phyloP scores from a whole-genome alignment of 2,113 vertebrate genomes.

The Asarcornis scutulata region DNA sequence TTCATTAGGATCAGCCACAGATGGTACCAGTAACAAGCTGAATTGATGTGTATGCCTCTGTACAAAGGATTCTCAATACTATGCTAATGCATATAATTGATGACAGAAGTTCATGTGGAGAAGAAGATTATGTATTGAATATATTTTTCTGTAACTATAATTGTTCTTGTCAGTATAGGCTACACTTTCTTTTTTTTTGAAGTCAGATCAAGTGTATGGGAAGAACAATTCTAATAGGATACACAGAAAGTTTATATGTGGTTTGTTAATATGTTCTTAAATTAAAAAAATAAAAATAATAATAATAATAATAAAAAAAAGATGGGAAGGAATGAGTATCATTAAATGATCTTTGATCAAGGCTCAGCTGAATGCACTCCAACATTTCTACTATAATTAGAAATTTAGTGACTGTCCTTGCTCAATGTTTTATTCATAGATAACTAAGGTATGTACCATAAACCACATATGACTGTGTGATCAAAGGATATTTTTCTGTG shows the following conservation, averaged over 20 bases:
- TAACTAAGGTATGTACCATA: conserved; percentile 46
- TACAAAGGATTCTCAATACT: neutral
- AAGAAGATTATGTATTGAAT: neutral
- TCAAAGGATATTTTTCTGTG: conserved; percentile 50
- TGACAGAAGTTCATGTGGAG: neutral
- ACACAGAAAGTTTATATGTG: neutral
- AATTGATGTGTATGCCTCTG: neutral
- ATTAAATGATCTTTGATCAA: conserved; percentile 41
- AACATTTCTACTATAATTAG: conserved; percentile 57
- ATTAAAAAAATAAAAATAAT: neutral
- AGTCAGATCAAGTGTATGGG: neutral
- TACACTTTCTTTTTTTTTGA: neutral
- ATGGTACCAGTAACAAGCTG: neutral
- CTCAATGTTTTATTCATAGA: conserved; percentile 61
- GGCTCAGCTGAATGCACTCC: conserved; percentile 21
- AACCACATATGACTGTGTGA: conserved; percentile 31
- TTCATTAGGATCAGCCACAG: neutral
- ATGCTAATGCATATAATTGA: neutral
- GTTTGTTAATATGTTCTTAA: neutral
- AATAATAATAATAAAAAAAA: neutral
- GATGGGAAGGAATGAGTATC: neutral
- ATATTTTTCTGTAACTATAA: neutral
- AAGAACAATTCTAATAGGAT: neutral
- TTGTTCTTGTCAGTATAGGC: neutral
- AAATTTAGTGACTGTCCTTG: conserved; percentile 39